These are phyloP conservation scores for Beaufortia kweichowensis DNA, from an alignment of 2,113 vertebrate genomes.

Conservation along the genomic window DNA sequence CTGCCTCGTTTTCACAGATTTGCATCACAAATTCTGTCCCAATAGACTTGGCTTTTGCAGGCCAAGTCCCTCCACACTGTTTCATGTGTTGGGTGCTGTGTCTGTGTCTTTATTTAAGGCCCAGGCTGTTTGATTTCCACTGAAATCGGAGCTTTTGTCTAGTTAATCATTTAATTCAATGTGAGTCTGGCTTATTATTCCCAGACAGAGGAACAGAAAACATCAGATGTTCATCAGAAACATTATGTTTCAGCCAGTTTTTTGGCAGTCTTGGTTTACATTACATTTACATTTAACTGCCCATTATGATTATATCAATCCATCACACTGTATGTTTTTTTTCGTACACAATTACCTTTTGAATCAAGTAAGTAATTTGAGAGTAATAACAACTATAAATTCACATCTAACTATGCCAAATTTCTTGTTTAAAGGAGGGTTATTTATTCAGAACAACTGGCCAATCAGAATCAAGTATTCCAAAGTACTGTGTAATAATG, in stretches of 20 bases:
- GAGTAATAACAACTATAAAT: neutral
- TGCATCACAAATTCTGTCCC: constrained; percentile 50
- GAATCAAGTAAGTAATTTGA: neutral
- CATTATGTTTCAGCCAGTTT: neutral
- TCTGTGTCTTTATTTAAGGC: neutral
- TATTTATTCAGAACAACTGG: too few relatives aligned
- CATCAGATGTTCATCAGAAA: neutral
- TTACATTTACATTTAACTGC: neutral
- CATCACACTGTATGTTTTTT: neutral
- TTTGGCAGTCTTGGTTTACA: neutral
- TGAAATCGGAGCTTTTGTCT: neutral
- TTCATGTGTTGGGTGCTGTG: neutral
- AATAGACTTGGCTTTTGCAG: neutral
- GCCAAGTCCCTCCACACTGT: neutral
- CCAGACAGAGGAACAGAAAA: constrained; percentile 4
- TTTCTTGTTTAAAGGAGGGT: neutral
- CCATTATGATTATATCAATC: neutral
- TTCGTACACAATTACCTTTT: neutral
- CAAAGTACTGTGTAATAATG: too few relatives aligned
- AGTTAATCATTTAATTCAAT: constrained; percentile 20
- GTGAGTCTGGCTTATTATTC: neutral
- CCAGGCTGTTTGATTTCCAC: constrained; percentile 7
- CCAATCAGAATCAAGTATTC: too few relatives aligned
- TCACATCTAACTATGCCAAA: neutral
- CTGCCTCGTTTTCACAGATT: constrained; percentile 36